These are phyloP conservation scores for Brachypalpus laphriformis DNA, from an alignment of 2,888 invertebrate species.

Conservation along the genomic window DNA sequence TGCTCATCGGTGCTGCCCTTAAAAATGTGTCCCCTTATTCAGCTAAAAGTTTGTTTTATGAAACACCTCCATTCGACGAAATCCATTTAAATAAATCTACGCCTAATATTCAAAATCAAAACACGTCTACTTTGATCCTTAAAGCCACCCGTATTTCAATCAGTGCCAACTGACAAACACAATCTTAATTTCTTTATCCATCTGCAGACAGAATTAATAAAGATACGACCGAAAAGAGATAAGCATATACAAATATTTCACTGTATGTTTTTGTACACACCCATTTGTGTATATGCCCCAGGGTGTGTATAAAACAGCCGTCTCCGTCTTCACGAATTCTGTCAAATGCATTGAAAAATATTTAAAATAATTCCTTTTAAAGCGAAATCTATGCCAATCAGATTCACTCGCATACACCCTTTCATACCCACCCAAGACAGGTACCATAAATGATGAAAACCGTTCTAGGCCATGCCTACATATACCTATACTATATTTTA, in stretches of 20 bases:
- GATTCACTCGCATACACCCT: neutral
- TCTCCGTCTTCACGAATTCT: neutral
- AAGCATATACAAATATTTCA: neutral
- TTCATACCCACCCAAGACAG: neutral
- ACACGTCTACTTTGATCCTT: slow-evolving; percentile 51
- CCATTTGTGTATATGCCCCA: neutral
- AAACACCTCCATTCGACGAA: slow-evolving; percentile 22
- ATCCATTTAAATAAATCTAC: slow-evolving; percentile 40
- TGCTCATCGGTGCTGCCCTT: neutral
- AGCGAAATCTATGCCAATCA: slow-evolving; percentile 4
- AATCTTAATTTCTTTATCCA: slow-evolving; percentile 44
- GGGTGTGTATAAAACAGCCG: neutral
- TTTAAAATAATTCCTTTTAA: slow-evolving; percentile 7
- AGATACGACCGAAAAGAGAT: slow-evolving; percentile 1
- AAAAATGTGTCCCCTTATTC: neutral
- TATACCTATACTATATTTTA: neutral
- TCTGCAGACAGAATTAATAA: slow-evolving; percentile 39
- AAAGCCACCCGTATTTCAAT: slow-evolving; percentile 41
- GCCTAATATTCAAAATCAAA: slow-evolving; percentile 40
- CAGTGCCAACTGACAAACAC: slow-evolving; percentile 51
- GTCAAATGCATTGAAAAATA: slow-evolving; percentile 8
- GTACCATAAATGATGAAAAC: neutral
- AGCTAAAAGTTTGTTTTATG: slow-evolving; percentile 12
- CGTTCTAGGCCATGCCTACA: neutral
- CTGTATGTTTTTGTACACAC: neutral